These are phyloP conservation scores for Phragmatobia fuliginosa DNA, from an alignment of 2,888 invertebrate species.

Conservation along the genomic window DNA sequence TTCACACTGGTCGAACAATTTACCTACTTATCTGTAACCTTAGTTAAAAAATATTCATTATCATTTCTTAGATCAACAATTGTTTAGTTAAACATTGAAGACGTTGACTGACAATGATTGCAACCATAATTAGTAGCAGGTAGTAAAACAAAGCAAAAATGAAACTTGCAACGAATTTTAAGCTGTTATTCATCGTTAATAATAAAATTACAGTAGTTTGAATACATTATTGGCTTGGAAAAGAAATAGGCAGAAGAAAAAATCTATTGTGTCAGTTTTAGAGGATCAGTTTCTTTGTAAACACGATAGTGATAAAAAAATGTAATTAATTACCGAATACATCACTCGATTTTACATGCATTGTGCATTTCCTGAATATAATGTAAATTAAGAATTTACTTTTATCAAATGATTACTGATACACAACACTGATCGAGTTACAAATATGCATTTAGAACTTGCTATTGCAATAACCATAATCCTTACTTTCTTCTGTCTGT, in stretches of 20 bases:
- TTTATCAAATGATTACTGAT: too few species aligned
- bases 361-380: too few species aligned
- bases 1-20: not conserved
- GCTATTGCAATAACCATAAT: too few species aligned
- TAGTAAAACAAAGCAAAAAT: not conserved
- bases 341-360: not conserved
- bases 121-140: not conserved
- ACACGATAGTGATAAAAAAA: not conserved
- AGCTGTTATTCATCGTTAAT: not conserved
- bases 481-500: too few species aligned
- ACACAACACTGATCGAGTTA: too few species aligned
- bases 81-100: too few species aligned
- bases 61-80: not conserved
- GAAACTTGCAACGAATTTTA: not conserved
- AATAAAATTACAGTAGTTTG: not conserved
- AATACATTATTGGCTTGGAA: not conserved
- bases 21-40: not conserved
- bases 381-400: too few species aligned
- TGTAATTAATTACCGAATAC: not conserved
- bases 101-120: not conserved
- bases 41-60: not conserved
- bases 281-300: not conserved
- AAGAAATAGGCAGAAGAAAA: too few species aligned
- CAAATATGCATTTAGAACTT: too few species aligned
- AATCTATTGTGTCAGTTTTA: not conserved